These are phyloP conservation scores for Archivesica marissinica DNA, from an alignment of 1,140 invertebrate genomes.

Conservation along the genomic window DNA sequence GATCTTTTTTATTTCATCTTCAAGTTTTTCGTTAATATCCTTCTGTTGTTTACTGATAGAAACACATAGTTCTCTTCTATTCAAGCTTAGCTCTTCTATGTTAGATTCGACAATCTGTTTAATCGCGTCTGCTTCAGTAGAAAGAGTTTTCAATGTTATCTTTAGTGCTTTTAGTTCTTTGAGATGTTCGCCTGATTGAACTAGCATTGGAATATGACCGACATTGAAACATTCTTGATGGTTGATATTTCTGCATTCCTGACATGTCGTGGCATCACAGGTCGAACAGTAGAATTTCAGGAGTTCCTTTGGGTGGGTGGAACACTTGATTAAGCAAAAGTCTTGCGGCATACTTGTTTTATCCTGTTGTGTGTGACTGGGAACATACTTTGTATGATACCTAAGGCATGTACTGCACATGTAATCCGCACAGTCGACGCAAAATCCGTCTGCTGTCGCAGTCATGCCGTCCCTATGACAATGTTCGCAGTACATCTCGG, in stretches of 20 bases:
- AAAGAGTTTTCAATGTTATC: no score
- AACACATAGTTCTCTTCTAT: no score
- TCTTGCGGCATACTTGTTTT: not conserved
- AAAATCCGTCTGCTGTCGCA: not conserved
- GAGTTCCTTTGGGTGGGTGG: not conserved
- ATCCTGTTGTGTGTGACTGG: not conserved
- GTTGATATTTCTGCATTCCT: not conserved
- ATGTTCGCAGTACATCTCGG: not conserved
- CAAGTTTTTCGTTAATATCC: no score
- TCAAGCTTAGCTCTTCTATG: no score
- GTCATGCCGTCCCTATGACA: not conserved
- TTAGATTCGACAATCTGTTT: no score
- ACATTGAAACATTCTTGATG: no score
- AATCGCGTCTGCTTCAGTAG: no score
- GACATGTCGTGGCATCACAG: not conserved
- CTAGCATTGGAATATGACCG: no score
- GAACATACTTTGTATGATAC: not conserved
- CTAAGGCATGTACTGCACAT: not conserved
- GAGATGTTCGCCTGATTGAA: no score
- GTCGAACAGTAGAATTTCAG: not conserved
- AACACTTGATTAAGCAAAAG: not conserved
- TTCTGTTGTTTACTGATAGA: no score
- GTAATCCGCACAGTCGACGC: not conserved
- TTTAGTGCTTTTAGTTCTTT: no score
- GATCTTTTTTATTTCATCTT: no score